Base-by-base conservation (phyloP, 1,140 invertebrate species). In the Pseudoatta argentina region DNA sequence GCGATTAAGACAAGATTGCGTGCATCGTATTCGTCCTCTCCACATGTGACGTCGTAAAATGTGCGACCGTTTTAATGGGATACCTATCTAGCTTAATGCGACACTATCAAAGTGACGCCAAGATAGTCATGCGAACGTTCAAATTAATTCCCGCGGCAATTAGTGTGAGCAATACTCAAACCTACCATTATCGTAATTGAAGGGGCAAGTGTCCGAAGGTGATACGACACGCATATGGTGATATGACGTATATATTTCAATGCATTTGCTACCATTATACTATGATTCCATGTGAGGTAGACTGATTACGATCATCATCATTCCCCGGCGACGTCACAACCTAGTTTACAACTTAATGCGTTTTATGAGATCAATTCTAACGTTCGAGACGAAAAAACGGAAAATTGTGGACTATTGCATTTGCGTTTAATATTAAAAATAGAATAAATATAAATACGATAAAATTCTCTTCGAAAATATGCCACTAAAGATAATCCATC, bases 21-120 rank as follows among this genome's bases (percentile, higher is more conserved):
- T 34, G 61, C 30, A 34, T 72, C 18, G 30, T 44, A 39, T 6
- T n/a, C 21, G n/a, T 44, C 59, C n/a, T n/a, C 72, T n/a, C 18
- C 27, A 18, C 39, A 63, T 69, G 79, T 75, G 55, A 34, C 79
- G 44, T 2, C 39, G 39, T 61, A 83, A 63, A 83, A n/a, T 8
- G 69, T 30, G 3, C 55, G 16, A 18, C 14, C 39, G 39, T 24
- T 83, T 73, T 83, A 61, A 83, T 30, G 69, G 39, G 39, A 75
- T 75, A 75, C 39, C 79, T 75, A 83, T 75, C 69, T 75, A n/a
- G 63, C 39, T 39, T 75, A 83, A 83, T 63, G 55, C n/a, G 79
- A 34, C 57, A 14, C 79, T 57, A 83, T 83, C 79, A 75, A 27
- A 61, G 69, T 27, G 44, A 27, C 34, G 48, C 8, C 18, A 83